These are phyloP conservation scores for Heliothis subflexa DNA, from an alignment of 1,140 invertebrate species.

Conservation along the genomic window DNA sequence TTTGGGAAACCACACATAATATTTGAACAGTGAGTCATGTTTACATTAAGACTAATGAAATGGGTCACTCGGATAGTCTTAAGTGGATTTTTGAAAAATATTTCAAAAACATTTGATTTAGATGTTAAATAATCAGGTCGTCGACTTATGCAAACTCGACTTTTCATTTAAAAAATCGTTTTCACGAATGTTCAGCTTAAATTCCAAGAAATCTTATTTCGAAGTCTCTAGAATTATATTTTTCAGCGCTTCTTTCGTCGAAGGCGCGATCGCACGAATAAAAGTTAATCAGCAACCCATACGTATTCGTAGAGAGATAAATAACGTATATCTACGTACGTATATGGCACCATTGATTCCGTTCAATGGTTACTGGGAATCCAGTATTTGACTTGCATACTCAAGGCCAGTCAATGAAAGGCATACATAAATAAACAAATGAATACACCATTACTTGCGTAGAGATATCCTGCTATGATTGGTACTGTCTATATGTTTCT, in stretches of 20 bases:
- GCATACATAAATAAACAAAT: constrained; percentile 4
- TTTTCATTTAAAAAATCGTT: neutral
- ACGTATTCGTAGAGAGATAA: constrained; percentile 15
- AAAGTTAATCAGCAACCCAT: neutral
- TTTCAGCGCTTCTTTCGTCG: constrained; percentile 9
- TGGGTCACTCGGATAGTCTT: constrained; percentile 1
- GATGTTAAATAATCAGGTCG: neutral
- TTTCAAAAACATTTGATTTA: neutral
- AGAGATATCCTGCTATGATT: constrained; percentile 1
- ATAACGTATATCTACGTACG: neutral
- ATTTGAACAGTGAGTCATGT: constrained; percentile 13
- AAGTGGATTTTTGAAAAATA: neutral
- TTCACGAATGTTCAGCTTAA: neutral
- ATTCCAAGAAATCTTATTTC: constrained; percentile 13
- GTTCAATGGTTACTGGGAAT: constrained; percentile 4
- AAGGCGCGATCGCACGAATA: neutral
- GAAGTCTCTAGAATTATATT: neutral
- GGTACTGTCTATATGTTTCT: neutral
- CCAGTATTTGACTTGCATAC: constrained; percentile 18
- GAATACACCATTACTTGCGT: neutral
- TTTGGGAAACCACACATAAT: constrained; percentile 17
- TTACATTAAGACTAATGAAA: neutral
- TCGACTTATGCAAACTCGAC: neutral
- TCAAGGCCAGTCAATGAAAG: constrained; percentile 15
- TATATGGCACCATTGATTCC: constrained; percentile 28